Base-by-base conservation (phyloP, 2,888 invertebrate species). In the Oscheius sp. region DNA sequence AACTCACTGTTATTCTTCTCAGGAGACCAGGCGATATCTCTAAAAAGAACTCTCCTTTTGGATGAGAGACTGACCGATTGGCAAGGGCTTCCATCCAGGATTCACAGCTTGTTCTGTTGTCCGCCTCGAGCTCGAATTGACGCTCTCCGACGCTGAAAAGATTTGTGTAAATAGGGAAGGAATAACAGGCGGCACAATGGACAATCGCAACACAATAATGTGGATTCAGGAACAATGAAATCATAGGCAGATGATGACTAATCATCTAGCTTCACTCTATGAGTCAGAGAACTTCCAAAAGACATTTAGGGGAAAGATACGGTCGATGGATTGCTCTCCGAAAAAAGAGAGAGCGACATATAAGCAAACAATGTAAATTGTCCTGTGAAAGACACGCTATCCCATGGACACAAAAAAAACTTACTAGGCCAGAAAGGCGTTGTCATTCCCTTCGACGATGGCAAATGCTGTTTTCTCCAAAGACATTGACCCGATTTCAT, bases 31-130 rank as follows among this genome's bases (percentile, higher is more conserved):
- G 42, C 42, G 8, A 45, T 39, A n/a, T 45, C 61, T 45, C 61
- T 61, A 45, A 45, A 61, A 17, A 34, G 23, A 33, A 20, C 34
- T 33, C 33, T 53, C n/a, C 2, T 29, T 53, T 3, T 17, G 4
- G 34, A 6, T 15, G 55, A 55, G 20, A 31, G 6, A 45, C 74
- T 3, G 65, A 61, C 34, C 79, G 71, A 71, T 84, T 88, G 85
- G 89, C 89, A 69, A 89, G 80, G 2, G 88, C 88, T 33, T 88
- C 82, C 27, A 90, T 80, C 89, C 89, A 90, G 53, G 88, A 87
- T 87, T 89, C 88, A 84, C 89, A 88, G 25, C 89, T 88, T 66
- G 88, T 88, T 73, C 89, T 88, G 76, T 89, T 90, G 50, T 89
- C 89, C 5, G 89, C 89, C 25, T 86, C 86, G 29, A 87, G 74